Evolutionary conservation across 2,888 invertebrate genomes (phyloP), one percentile per base, ranked within the genome.

Genomic region (Mythimna albipuncta): DNA sequence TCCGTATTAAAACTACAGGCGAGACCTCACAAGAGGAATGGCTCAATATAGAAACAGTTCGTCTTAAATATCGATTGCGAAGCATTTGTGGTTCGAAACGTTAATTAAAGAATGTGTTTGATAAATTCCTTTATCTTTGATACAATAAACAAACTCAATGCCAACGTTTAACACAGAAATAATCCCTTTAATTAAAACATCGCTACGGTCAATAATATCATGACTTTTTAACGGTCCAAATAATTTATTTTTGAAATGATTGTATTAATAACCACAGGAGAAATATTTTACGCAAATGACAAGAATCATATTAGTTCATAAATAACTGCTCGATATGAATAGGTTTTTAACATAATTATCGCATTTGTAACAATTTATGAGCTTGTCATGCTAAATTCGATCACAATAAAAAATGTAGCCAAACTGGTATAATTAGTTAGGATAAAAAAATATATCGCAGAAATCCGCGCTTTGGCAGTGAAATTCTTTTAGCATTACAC

Each of bases 81-180:
- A 86, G 80, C 75, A 67, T 69, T 68, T 72, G 54, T 85, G 74
- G 76, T 82, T 80, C 78, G 79, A 73, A 77, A 81, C 81, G 87
- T 87, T 88, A 85, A 85, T 82, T 81, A 77, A 88, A 85, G 75
- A 87, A 85, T 86, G 74, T 83, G 79, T 84, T 84, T 72, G 82
- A 78, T 74, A 79, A 81, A 86, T 88, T 87, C 69, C 78, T 79
- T 86, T 89, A 89, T 90, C 83, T 85, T 74, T 77, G 82, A 74
- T 63, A 79, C 67, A 80, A 67, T 74, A 76, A 61, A 74, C 38
- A 69, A 81, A 77, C 73, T 62, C 59, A 79, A 77, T 83, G 81
- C 85, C 81, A 79, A 71, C 52, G 64, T 62, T 69, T 72, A 47
- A 69, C 76, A 69, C 72, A 61, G 44, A 82, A 77, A 83, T 79